Conservation (phyloP, 2,113 vertebrate species). For the Chinchilla lanigera region DNA sequence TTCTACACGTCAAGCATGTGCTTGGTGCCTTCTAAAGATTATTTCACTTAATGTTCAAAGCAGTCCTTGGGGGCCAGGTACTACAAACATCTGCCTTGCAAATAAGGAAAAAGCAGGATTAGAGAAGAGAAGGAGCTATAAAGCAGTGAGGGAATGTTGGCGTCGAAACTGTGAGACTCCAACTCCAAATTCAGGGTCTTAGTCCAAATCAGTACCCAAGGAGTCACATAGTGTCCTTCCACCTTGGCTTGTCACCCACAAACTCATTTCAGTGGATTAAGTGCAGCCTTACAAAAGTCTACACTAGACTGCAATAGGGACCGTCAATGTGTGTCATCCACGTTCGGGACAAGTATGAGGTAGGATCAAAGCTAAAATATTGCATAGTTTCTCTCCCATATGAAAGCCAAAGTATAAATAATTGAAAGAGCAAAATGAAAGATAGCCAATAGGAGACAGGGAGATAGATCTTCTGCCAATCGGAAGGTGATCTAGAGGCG, state of each 20-base stretch:
- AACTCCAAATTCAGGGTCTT: background rate
- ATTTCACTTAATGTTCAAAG: background rate
- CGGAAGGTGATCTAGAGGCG: background rate
- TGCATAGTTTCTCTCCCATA: background rate
- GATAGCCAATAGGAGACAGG: background rate
- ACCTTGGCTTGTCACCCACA: background rate
- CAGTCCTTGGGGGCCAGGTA: background rate
- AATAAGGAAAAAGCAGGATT: background rate
- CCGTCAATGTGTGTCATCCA: background rate
- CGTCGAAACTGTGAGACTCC: background rate
- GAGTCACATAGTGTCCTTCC: background rate
- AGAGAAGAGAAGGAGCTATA: background rate
- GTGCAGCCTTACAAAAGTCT: background rate
- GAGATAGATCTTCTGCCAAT: background rate
- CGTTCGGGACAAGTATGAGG: background rate
- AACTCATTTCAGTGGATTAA: background rate
- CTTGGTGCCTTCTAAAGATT: background rate
- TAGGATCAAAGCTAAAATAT: background rate
- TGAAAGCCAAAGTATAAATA: background rate
- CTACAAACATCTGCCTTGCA: background rate
- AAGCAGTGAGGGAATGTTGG: background rate
- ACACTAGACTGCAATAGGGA: background rate
- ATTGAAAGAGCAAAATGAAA: background rate
- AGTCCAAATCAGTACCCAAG: background rate
- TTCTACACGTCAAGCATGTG: background rate